These are phyloP conservation scores for Alcis repandata DNA, from an alignment of 2,888 invertebrate species.

Conservation along the genomic window DNA sequence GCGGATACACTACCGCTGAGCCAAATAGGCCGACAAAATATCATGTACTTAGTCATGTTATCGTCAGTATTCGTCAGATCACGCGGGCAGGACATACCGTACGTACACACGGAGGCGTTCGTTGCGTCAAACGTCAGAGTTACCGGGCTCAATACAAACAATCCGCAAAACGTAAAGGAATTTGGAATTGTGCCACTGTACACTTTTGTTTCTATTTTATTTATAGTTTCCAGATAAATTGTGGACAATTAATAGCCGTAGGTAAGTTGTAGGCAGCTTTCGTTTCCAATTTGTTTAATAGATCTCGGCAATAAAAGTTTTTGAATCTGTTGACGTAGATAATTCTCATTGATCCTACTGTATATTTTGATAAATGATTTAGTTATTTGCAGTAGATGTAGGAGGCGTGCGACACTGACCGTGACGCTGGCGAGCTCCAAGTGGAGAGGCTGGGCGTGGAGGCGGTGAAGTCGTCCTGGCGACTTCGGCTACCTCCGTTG, in stretches of 20 bases:
- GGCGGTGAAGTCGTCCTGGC: conserved; percentile 89
- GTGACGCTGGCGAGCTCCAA: conserved; percentile 87
- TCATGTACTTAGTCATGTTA: no score
- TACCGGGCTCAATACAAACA: conserved; percentile 73
- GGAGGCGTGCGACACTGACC: conserved; percentile 69
- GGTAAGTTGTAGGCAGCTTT: conserved; percentile 24
- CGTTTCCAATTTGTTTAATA: conserved; percentile 8
- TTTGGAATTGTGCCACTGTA: conserved; percentile 78
- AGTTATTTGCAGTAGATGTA: not conserved
- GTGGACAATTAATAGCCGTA: conserved; percentile 48
- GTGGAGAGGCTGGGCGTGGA: conserved; percentile 93
- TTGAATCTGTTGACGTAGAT: not conserved
- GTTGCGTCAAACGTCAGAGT: conserved; percentile 71
- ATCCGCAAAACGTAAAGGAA: conserved; percentile 72
- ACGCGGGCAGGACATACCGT: conserved; percentile 13
- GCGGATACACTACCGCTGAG: no score
- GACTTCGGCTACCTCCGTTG: conserved; percentile 88
- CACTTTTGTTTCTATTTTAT: conserved; percentile 56
- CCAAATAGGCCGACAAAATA: no score
- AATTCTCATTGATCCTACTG: not conserved
- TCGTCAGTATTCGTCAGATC: not conserved
- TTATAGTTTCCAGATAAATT: conserved; percentile 55
- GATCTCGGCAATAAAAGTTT: not conserved
- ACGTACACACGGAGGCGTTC: conserved; percentile 53
- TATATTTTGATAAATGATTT: not conserved